phyloP scores from a whole-genome alignment of 1,140 invertebrate species.

The Teleogryllus occipitalis region DNA sequence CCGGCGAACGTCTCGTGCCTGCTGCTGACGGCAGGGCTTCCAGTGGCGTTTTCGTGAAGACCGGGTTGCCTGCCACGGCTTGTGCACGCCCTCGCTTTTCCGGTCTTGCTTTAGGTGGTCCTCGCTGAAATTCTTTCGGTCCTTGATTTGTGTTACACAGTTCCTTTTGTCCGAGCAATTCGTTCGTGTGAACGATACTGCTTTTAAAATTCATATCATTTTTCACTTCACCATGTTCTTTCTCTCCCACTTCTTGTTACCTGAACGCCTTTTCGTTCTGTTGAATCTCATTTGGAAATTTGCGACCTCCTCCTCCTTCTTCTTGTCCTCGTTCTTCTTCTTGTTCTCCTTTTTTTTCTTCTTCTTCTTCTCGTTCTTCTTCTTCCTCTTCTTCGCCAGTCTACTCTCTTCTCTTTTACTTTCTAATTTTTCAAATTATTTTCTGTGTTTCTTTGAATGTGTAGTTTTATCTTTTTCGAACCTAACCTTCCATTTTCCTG shows the following conservation, averaged over 20 bases:
- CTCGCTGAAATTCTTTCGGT: not conserved
- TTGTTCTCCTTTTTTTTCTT: not conserved
- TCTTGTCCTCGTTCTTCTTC: not conserved
- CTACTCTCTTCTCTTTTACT: too few relatives aligned
- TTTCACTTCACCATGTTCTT: not conserved
- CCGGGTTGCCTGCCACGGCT: too few relatives aligned
- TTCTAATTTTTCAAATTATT: too few relatives aligned
- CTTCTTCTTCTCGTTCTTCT: not conserved
- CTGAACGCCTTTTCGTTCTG: not conserved
- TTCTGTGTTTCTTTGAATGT: too few relatives aligned
- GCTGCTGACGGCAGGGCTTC: too few relatives aligned
- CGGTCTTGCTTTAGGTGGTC: not conserved
- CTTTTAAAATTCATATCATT: not conserved
- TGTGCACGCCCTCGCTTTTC: too few relatives aligned
- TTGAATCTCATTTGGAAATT: not conserved
- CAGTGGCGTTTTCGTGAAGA: too few relatives aligned
- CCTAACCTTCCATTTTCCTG: too few relatives aligned
- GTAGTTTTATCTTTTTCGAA: too few relatives aligned
- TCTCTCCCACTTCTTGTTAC: not conserved
- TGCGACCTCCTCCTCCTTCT: not conserved
- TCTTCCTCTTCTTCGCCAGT: too few relatives aligned
- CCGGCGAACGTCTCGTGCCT: too few relatives aligned
- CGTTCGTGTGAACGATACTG: not conserved
- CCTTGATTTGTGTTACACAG: not conserved
- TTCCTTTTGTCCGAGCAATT: not conserved